Conservation (phyloP, 2,113 vertebrate genomes). For the Rousettus leschenaultii region DNA sequence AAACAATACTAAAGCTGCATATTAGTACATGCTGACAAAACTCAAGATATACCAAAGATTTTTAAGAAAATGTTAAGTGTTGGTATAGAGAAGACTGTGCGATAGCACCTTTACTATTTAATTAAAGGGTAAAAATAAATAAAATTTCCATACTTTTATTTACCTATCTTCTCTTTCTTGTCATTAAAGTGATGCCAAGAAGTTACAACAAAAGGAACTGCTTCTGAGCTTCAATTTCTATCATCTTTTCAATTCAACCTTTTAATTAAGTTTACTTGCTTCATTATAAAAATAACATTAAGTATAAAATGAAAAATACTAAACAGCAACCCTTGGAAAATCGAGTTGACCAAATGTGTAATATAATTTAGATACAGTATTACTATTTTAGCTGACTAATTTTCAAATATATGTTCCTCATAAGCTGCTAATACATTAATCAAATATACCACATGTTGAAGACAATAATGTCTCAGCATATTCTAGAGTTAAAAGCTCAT, state of each 20-base stretch:
- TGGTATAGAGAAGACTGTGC: neutral
- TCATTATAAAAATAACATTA: slow-evolving; percentile 21
- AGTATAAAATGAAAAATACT: neutral
- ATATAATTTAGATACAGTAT: neutral
- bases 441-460: neutral
- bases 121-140: neutral
- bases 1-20: slow-evolving; percentile 38
- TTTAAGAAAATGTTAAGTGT: neutral
- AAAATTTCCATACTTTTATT: neutral
- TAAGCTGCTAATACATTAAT: neutral
- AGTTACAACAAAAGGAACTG: neutral
- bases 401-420: slow-evolving; percentile 1
- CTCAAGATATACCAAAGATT: neutral
- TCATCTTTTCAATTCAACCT: neutral
- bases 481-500: neutral
- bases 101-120: neutral
- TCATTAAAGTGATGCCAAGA: slow-evolving; percentile 16
- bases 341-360: neutral
- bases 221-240: neutral
- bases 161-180: slow-evolving; percentile 34
- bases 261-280: slow-evolving; percentile 12
- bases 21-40: neutral
- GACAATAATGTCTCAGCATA: neutral
- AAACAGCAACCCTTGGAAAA: neutral
- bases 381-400: neutral